phyloP scores from a whole-genome alignment of 2,888 invertebrate species.

The Brachypalpus laphriformis region DNA sequence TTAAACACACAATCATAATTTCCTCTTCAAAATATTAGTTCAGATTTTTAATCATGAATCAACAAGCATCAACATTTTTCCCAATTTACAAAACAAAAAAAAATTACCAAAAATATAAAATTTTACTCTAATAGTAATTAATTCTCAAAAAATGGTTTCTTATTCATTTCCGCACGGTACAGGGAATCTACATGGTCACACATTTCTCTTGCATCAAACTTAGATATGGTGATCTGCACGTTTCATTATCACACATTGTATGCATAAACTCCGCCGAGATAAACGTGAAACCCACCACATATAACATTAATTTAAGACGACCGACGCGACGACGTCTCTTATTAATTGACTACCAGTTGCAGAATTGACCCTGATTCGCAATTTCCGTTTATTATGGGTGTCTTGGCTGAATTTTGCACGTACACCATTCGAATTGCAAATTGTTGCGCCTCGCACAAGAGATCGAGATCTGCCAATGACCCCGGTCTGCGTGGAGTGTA shows the following conservation, averaged over 20 bases:
- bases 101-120: not conserved
- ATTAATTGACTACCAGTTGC: slow-evolving; percentile 25
- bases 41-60: too few species aligned
- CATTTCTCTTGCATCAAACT: not conserved
- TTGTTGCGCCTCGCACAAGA: slow-evolving; percentile 14
- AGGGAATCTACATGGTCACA: not conserved
- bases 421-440: slow-evolving; percentile 51
- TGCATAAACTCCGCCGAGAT: not conserved
- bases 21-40: too few species aligned
- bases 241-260: not conserved
- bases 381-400: slow-evolving; percentile 40
- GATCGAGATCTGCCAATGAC: slow-evolving; percentile 57
- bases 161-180: not conserved
- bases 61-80: too few species aligned
- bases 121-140: too few species aligned
- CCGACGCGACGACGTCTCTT: too few species aligned
- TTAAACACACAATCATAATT: too few species aligned
- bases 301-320: not conserved
- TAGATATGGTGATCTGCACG: not conserved
- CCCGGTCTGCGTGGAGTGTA: not conserved
- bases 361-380: slow-evolving; percentile 49
- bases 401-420: slow-evolving; percentile 32
- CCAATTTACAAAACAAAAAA: too few species aligned
- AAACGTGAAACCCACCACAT: not conserved
- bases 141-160: not conserved